Evolutionary conservation across 2,888 invertebrate genomes (phyloP).

Genomic region (Boloria euphrosyne): DNA sequence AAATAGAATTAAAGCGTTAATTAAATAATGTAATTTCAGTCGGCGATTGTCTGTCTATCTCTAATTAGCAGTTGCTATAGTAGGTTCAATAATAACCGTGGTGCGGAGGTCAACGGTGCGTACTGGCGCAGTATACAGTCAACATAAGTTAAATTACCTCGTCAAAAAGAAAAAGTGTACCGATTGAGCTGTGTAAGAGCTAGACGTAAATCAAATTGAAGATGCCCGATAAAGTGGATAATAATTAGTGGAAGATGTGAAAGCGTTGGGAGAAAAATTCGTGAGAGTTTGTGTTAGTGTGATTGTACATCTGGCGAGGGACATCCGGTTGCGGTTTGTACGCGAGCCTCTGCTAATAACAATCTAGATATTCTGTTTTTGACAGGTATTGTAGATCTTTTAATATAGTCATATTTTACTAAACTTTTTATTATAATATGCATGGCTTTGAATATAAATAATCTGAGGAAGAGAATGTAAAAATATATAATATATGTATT

Average conservation of each 20-base stretch:
- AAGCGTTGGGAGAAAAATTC: slow-evolving; percentile 82
- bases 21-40: slow-evolving; percentile 50
- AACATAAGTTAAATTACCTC: slow-evolving; percentile 55
- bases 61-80: slow-evolving; percentile 46
- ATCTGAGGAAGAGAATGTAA: too few relatives aligned
- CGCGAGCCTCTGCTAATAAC: slow-evolving; percentile 34
- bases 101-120: slow-evolving; percentile 53
- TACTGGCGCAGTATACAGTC: slow-evolving; percentile 47
- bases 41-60: slow-evolving; percentile 42
- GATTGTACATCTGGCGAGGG: slow-evolving; percentile 78
- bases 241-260: slow-evolving; percentile 82
- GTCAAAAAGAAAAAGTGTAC: slow-evolving; percentile 79
- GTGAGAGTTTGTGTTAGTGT: slow-evolving; percentile 80
- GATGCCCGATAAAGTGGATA: slow-evolving; percentile 82
- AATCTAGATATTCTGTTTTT: slow-evolving; percentile 36
- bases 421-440: too few relatives aligned
- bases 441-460: too few relatives aligned
- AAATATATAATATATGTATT: too few relatives aligned
- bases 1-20: slow-evolving; percentile 48
- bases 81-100: slow-evolving; percentile 40
- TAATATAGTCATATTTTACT: too few relatives aligned
- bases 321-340: slow-evolving; percentile 67
- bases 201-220: slow-evolving; percentile 82
- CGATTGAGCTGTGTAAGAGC: slow-evolving; percentile 75
- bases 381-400: not conserved